phyloP scores from a whole-genome alignment of 2,113 vertebrate species.

The Paradoxurus hermaphroditus region DNA sequence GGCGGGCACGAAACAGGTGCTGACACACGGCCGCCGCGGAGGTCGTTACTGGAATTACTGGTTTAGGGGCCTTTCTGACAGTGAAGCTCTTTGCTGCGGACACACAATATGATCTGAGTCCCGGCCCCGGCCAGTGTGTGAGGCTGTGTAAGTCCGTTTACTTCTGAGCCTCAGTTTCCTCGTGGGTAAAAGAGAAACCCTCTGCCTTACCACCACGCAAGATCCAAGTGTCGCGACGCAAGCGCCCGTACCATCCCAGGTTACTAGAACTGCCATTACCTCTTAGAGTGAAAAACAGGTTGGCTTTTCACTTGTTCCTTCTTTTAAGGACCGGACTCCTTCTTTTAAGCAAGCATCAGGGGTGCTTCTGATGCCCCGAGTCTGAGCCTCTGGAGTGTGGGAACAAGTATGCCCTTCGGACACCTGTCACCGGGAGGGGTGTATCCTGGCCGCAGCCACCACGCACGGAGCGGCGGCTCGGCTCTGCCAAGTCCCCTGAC shows the following conservation, averaged over 20 bases:
- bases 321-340: neutral
- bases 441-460: neutral
- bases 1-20: neutral
- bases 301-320: neutral
- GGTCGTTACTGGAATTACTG: neutral
- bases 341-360: neutral
- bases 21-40: rapidly evolving
- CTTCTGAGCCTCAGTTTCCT: neutral
- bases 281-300: neutral
- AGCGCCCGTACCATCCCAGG: neutral
- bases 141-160: neutral
- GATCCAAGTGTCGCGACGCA: neutral
- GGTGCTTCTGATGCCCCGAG: neutral
- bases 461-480: neutral
- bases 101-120: neutral
- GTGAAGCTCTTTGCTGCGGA: neutral
- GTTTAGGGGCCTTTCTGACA: neutral
- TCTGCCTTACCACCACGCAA: neutral
- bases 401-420: neutral
- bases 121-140: neutral
- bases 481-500: neutral
- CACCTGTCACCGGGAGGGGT: neutral
- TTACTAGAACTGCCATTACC: neutral
- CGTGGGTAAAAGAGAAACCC: neutral
- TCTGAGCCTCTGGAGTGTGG: neutral